Percentiles rank a stretch among this genome's conserved stretches.
Evolutionary conservation across 2,888 invertebrate species (phyloP).

Genomic region (Corythucha ciliata): DNA sequence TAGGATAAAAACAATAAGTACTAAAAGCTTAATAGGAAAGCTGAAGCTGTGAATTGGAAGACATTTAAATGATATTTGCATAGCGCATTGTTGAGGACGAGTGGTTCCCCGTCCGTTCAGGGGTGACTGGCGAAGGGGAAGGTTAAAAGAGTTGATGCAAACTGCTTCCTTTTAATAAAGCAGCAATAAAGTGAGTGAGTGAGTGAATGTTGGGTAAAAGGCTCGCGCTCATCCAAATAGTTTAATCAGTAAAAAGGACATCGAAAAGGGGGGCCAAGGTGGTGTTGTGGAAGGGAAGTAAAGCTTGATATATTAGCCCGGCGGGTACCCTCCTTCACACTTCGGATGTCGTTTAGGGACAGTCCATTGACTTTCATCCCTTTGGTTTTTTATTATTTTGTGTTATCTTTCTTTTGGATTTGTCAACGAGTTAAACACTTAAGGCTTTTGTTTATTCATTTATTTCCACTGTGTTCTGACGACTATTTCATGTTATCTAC

Average conservation of each 20-base stretch:
- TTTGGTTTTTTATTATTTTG: no score
- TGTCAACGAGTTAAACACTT: constrained; percentile 22
- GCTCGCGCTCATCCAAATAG: constrained; percentile 24
- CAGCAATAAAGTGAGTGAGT: constrained; percentile 19
- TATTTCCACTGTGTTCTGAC: no score
- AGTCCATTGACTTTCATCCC: constrained; percentile 25
- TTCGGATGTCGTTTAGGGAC: constrained; percentile 28
- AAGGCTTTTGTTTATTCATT: no score
- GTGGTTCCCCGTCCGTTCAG: no score
- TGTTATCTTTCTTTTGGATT: constrained; percentile 22
- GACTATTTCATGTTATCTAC: no score
- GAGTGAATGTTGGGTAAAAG: no score
- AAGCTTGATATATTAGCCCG: constrained; percentile 16
- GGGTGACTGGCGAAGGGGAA: constrained; percentile 3
- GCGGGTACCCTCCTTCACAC: constrained; percentile 21
- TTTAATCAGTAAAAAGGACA: constrained; percentile 19
- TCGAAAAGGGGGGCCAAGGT: neutral
- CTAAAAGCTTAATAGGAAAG: no score
- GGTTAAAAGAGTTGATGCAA: neutral
- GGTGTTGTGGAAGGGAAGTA: constrained; percentile 5
- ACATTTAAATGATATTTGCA: no score
- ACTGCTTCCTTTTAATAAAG: constrained; percentile 26
- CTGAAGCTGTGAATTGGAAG: no score
- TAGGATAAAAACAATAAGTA: no score
- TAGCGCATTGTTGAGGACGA: no score